Evolutionary conservation across 2,797 vertebrate genomes (phyloP).

Genomic region (Phrynocephalus vlangalii): DNA sequence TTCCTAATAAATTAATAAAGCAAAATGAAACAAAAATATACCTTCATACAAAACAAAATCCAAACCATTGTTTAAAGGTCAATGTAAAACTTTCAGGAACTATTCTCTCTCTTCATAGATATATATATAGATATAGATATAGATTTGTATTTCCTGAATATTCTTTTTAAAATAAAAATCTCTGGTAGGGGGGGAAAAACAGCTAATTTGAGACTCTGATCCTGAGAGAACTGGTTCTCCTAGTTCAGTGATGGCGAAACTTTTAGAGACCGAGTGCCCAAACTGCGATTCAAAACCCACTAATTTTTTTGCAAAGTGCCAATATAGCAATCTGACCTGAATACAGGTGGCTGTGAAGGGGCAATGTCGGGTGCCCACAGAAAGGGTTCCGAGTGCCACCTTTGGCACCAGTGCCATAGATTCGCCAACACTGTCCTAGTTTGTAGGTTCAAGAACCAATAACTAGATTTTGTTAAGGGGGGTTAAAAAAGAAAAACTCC

Average conservation of each 20-base stretch:
- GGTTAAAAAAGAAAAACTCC: background rate
- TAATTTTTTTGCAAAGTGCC: no score
- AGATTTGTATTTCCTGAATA: conserved; percentile 73
- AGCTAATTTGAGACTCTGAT: conserved; percentile 68
- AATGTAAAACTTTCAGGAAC: conserved; percentile 74
- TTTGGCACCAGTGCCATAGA: no score
- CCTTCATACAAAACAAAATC: conserved; percentile 72
- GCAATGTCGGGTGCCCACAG: no score
- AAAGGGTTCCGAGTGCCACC: no score
- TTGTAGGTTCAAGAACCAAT: background rate
- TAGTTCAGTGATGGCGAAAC: background rate
- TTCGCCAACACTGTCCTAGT: no score
- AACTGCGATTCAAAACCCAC: no score
- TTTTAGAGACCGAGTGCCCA: no score
- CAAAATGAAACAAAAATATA: conserved; percentile 67
- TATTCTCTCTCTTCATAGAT: conserved; percentile 54
- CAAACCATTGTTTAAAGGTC: conserved; percentile 67
- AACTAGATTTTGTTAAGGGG: background rate
- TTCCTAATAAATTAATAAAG: conserved; percentile 78
- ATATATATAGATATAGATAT: conserved; percentile 53
- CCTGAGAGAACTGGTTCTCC: conserved; percentile 17
- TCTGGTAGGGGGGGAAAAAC: conserved; percentile 76
- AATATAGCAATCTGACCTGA: no score
- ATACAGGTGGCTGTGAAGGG: no score
- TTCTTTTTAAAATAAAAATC: conserved; percentile 78